These are phyloP conservation scores for Mallotus villosus DNA, from an alignment of 2,797 vertebrate species.

Conservation along the genomic window DNA sequence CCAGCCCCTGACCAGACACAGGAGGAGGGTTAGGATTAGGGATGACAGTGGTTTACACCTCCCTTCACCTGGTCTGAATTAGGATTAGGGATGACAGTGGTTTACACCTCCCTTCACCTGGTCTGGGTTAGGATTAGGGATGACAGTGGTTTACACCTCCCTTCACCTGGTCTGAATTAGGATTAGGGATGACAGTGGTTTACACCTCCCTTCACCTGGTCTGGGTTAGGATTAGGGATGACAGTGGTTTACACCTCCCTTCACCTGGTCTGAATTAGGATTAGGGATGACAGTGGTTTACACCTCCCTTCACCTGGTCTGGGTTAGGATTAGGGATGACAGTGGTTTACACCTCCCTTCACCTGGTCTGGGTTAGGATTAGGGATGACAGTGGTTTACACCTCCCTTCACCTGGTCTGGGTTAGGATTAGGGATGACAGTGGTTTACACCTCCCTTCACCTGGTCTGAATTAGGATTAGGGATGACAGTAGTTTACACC, in stretches of 20 bases:
- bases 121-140: background rate
- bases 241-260: background rate
- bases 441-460: background rate
- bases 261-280: too few species aligned
- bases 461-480: background rate
- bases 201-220: background rate
- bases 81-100: background rate
- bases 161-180: too few species aligned
- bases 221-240: background rate
- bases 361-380: background rate
- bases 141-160: background rate
- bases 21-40: background rate
- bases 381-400: background rate
- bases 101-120: background rate
- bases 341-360: background rate
- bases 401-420: too few species aligned
- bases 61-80: background rate
- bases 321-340: background rate
- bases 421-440: background rate
- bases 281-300: too few species aligned
- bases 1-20: constrained; percentile 78
- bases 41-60: background rate
- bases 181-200: too few species aligned
- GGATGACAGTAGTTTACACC: background rate
- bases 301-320: background rate